Percentiles rank a stretch among this genome's conserved stretches.
These are phyloP conservation scores for Chrysodeixis includens DNA, from an alignment of 2,888 invertebrate species.

Conservation along the genomic window DNA sequence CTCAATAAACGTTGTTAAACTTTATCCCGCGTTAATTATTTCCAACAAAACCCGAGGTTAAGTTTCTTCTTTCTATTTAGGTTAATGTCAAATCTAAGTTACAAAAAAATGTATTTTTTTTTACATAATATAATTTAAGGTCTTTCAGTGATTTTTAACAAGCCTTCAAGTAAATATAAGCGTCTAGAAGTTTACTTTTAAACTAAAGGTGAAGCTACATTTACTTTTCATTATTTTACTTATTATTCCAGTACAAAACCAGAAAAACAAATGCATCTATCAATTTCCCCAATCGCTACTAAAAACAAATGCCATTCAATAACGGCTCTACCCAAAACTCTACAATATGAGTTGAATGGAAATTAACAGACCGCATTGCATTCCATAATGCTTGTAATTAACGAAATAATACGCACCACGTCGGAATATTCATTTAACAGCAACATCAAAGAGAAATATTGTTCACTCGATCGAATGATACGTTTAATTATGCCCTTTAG, in stretches of 20 bases:
- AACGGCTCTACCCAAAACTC: slow-evolving; percentile 20
- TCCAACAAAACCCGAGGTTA: too few relatives aligned
- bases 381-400: slow-evolving; percentile 82
- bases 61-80: too few relatives aligned
- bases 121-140: too few relatives aligned
- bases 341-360: slow-evolving; percentile 64
- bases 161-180: too few relatives aligned
- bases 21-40: too few relatives aligned
- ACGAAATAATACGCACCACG: slow-evolving; percentile 76
- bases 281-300: background rate
- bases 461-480: slow-evolving; percentile 76
- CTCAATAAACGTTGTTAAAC: too few relatives aligned
- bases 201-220: too few relatives aligned
- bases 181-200: too few relatives aligned
- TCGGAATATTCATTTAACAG: slow-evolving; percentile 77
- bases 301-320: background rate
- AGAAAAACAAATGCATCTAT: background rate
- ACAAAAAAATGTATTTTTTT: too few relatives aligned
- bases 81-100: too few relatives aligned
- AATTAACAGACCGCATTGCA: slow-evolving; percentile 77
- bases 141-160: too few relatives aligned
- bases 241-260: background rate
- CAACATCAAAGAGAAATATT: slow-evolving; percentile 79
- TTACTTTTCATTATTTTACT: background rate
- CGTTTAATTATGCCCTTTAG: slow-evolving; percentile 74